A percentile compares a stretch with the other conserved stretches of the same genome.
Evolutionary conservation across 1,140 invertebrate genomes (phyloP).

Genomic region (Reticulitermes speratus): DNA sequence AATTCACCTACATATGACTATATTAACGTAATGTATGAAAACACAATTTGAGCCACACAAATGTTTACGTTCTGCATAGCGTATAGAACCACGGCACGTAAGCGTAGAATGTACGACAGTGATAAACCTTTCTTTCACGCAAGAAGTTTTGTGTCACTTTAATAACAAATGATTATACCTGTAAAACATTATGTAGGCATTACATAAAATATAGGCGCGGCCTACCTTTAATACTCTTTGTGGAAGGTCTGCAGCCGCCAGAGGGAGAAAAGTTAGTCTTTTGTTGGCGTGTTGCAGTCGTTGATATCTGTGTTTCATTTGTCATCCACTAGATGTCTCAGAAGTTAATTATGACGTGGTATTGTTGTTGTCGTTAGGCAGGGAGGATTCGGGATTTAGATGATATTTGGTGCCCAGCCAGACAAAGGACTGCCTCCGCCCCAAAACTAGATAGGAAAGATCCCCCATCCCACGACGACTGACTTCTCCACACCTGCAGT

Average conservation of each 20-base stretch:
- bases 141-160: neutral
- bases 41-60: too few species aligned
- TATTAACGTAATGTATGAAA: too few species aligned
- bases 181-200: neutral
- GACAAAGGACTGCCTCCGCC: neutral
- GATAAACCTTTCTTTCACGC: neutral
- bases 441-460: neutral
- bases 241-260: neutral
- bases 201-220: neutral
- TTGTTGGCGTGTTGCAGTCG: neutral
- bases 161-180: slow-evolving; percentile 1
- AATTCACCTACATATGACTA: too few species aligned
- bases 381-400: neutral
- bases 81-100: too few species aligned
- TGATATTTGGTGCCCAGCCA: neutral
- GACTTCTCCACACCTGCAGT: neutral
- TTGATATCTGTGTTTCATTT: slow-evolving; percentile 10
- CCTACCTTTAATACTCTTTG: neutral
- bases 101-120: too few species aligned
- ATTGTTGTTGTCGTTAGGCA: neutral
- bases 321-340: neutral
- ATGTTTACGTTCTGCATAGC: too few species aligned
- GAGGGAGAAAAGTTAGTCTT: neutral
- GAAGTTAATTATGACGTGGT: neutral
- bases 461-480: neutral